A percentile compares a stretch with the other conserved stretches of the same genome.
Conservation (phyloP, 2,797 vertebrate genomes). For the Myotis vivesi region DNA sequence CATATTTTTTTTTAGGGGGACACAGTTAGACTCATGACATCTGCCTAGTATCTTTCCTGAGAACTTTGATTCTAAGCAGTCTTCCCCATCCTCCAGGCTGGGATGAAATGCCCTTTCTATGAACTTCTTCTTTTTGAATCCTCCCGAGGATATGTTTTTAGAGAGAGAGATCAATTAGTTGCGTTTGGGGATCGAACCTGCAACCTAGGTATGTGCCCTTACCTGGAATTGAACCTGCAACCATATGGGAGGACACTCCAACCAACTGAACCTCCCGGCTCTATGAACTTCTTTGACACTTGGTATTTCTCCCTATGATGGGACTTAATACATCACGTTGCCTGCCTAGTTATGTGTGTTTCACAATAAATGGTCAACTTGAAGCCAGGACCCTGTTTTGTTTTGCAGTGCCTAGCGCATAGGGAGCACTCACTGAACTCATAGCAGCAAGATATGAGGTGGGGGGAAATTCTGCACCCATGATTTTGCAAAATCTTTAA, state of each 20-base stretch:
- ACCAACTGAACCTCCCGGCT: neutral
- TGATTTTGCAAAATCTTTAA: neutral
- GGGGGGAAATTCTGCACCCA: neutral
- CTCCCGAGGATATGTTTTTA: neutral
- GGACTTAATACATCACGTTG: neutral
- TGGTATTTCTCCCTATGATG: neutral
- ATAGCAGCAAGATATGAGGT: neutral
- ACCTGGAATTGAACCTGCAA: neutral
- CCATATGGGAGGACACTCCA: neutral
- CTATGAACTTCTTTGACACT: neutral
- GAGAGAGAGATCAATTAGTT: neutral
- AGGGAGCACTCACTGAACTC: neutral
- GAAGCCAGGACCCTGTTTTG: neutral
- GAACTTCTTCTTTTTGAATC: neutral
- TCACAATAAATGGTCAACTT: neutral
- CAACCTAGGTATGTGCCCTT: neutral
- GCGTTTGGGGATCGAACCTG: neutral
- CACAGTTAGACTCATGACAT: neutral
- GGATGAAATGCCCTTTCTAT: neutral
- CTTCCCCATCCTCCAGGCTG: neutral
- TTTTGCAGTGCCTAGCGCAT: neutral
- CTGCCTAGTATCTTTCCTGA: neutral
- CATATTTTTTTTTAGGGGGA: neutral
- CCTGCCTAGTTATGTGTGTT: neutral
- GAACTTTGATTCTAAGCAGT: neutral